Conservation (phyloP, 2,797 vertebrate genomes). For the Alectoris magna region DNA sequence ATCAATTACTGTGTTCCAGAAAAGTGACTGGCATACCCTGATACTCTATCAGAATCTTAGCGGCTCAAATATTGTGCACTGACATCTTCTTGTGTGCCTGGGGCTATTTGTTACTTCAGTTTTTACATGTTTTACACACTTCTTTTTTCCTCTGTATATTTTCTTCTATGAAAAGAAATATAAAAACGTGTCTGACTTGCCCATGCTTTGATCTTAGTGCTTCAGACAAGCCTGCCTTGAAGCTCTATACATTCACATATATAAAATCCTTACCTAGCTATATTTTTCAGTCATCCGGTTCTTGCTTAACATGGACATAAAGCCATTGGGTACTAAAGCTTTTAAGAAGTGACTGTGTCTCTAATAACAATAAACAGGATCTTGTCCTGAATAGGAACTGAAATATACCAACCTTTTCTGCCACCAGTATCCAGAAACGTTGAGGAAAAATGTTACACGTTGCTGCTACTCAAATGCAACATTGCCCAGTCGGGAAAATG, state of each 20-base stretch:
- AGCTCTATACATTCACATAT: not conserved
- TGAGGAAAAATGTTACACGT: not conserved
- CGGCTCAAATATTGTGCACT: not conserved
- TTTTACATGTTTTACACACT: too few relatives aligned
- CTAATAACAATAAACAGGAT: not conserved
- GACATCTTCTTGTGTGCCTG: not conserved
- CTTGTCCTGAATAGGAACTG: not conserved
- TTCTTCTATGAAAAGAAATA: not conserved
- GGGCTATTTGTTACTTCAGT: not conserved
- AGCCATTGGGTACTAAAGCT: not conserved
- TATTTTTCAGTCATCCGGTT: not conserved
- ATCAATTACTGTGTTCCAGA: not conserved
- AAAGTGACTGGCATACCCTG: not conserved
- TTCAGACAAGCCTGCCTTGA: not conserved
- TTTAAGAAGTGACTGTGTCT: not conserved
- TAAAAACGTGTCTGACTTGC: not conserved
- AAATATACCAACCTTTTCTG: not conserved
- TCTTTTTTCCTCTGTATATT: not conserved
- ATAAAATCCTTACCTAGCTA: not conserved
- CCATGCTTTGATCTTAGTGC: not conserved
- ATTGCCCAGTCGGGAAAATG: not conserved
- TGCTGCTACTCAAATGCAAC: rapidly evolving
- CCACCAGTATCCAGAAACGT: not conserved
- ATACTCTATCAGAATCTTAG: not conserved
- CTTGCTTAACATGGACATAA: not conserved